Conservation (phyloP, 2,797 vertebrate species). For the Galaxias olidus region DNA sequence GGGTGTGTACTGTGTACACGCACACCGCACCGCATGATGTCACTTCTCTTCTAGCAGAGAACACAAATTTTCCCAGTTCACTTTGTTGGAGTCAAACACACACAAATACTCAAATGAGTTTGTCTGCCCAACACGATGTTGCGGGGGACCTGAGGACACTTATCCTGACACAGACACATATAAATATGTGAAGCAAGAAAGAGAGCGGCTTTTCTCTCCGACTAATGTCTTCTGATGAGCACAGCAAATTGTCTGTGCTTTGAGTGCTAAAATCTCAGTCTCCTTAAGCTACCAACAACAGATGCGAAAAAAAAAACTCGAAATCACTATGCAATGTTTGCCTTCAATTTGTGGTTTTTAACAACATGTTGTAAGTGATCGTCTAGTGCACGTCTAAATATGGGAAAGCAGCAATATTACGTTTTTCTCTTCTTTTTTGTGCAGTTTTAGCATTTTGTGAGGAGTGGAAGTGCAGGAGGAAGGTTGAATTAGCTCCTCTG, state of each 20-base stretch:
- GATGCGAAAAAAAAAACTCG: slow-evolving; percentile 45
- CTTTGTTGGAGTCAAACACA: slow-evolving; percentile 48
- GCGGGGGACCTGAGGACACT: slow-evolving; percentile 30
- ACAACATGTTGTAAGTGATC: slow-evolving; percentile 25
- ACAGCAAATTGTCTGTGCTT: slow-evolving; percentile 49
- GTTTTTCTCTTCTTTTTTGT: not conserved
- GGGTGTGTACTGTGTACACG: slow-evolving; percentile 22
- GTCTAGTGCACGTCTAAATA: not conserved
- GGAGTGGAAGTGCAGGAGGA: slow-evolving; percentile 28
- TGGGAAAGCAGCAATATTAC: not conserved
- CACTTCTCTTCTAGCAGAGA: slow-evolving; percentile 34
- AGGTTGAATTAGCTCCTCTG: slow-evolving; percentile 54
- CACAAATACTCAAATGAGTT: slow-evolving; percentile 46
- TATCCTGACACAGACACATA: slow-evolving; percentile 22
- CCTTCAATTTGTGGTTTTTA: slow-evolving; percentile 34
- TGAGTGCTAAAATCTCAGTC: slow-evolving; percentile 36
- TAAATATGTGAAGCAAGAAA: not conserved
- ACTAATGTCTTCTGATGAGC: not conserved
- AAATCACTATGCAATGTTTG: slow-evolving; percentile 29
- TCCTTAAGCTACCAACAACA: slow-evolving; percentile 51
- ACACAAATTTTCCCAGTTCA: slow-evolving; percentile 47
- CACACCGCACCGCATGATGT: slow-evolving; percentile 29
- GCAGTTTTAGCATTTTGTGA: not conserved
- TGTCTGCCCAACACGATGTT: slow-evolving; percentile 34
- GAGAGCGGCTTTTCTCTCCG: not conserved